Evolutionary conservation across 2,113 vertebrate species (phyloP).

Genomic region (Phylloscopus whistleri): DNA sequence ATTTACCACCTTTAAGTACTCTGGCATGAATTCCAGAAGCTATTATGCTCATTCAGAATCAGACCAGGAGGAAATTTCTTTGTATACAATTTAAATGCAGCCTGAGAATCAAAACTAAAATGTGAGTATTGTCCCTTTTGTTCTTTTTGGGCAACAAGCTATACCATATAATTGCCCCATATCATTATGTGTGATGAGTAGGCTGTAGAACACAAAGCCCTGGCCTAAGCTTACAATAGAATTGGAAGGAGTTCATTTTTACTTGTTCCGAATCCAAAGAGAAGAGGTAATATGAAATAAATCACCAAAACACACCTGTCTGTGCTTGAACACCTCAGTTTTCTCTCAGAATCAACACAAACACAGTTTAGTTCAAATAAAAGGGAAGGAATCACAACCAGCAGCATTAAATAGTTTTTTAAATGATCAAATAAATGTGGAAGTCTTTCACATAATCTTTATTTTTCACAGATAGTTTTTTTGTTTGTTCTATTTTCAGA

Average conservation of each 20-base stretch:
- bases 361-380: background rate
- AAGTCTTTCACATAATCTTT: background rate
- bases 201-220: background rate
- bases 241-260: background rate
- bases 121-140: background rate
- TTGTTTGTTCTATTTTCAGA: background rate
- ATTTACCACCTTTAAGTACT: background rate
- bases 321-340: background rate
- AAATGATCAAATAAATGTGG: background rate
- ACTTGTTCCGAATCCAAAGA: slow-evolving; percentile 8
- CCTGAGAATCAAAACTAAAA: background rate
- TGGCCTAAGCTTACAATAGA: background rate
- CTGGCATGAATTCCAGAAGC: slow-evolving; percentile 4
- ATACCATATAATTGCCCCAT: background rate
- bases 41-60: background rate
- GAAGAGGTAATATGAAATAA: background rate
- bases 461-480: background rate
- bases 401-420: background rate
- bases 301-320: background rate
- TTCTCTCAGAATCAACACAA: background rate
- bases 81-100: background rate
- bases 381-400: background rate
- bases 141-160: background rate
- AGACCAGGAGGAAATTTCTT: background rate
- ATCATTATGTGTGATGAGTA: background rate